Percentiles rank a stretch among this genome's conserved stretches.
Conservation (phyloP, 2,797 vertebrate genomes). For the Anisognathus igniventris region DNA sequence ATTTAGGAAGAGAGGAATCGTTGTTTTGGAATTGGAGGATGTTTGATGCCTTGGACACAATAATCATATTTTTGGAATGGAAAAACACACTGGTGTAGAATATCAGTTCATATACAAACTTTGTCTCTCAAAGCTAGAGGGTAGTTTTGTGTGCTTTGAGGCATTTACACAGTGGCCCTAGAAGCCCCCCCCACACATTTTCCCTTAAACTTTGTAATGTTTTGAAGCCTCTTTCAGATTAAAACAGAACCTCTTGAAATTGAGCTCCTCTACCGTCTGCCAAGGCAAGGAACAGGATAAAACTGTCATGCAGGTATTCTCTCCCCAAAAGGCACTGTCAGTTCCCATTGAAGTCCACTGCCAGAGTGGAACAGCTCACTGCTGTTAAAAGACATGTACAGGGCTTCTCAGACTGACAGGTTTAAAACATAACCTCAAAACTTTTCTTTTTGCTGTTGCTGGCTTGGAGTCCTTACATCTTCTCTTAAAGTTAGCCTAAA, state of each 20-base stretch:
- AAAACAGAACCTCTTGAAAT: neutral
- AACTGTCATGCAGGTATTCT: neutral
- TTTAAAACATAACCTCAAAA: neutral
- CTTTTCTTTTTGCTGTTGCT: neutral
- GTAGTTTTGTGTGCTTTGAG: neutral
- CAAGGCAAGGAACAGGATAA: neutral
- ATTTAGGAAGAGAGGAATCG: neutral
- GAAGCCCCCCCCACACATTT: neutral
- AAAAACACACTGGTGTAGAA: neutral
- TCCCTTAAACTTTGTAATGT: neutral
- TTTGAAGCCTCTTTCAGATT: neutral
- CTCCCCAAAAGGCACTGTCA: neutral
- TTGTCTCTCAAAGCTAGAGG: neutral
- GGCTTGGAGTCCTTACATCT: neutral
- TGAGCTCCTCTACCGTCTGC: neutral
- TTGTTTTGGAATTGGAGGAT: neutral
- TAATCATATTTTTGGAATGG: neutral
- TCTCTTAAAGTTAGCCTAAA: neutral
- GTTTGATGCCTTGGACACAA: neutral
- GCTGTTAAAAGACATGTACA: neutral
- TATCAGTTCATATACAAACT: neutral
- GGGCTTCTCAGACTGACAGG: neutral
- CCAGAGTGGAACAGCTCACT: neutral
- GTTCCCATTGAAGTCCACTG: neutral
- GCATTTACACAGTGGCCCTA: neutral